Percentiles rank a stretch among this genome's conserved stretches.
Evolutionary conservation across 2,113 vertebrate genomes (phyloP).

Genomic region (Phrynocephalus versicolor): DNA sequence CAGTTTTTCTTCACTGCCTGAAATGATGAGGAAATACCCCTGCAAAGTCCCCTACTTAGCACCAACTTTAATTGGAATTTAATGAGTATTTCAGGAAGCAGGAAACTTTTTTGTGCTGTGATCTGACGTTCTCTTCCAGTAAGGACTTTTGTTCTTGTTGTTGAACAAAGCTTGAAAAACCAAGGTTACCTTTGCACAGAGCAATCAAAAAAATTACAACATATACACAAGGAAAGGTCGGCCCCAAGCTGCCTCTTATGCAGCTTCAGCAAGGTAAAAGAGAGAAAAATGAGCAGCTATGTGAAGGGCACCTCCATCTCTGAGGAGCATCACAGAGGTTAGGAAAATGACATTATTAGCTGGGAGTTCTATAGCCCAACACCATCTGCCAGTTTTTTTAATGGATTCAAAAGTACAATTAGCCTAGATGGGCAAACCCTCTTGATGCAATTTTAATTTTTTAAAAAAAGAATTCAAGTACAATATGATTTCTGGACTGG

Average conservation of each 20-base stretch:
- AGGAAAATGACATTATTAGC: conserved; percentile 15
- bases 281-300: neutral
- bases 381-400: conserved; percentile 9
- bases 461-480: conserved; percentile 24
- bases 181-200: neutral
- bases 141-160: neutral
- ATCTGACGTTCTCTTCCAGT: neutral
- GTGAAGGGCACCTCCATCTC: neutral
- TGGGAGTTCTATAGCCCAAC: conserved; percentile 16
- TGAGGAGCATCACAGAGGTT: conserved; percentile 21
- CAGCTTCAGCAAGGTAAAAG: no score
- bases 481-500: conserved; percentile 18
- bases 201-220: conserved; percentile 40
- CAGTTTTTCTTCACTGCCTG: neutral
- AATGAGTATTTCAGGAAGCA: neutral
- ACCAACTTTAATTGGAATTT: neutral
- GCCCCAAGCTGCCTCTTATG: no score
- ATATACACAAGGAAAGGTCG: neutral
- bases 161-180: neutral
- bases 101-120: neutral
- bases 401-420: conserved; percentile 34
- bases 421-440: conserved; percentile 16
- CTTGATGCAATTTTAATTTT: neutral
- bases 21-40: neutral
- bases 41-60: neutral